Evolutionary conservation across 2,888 invertebrate species (phyloP).

Genomic region (Limenitis camilla): DNA sequence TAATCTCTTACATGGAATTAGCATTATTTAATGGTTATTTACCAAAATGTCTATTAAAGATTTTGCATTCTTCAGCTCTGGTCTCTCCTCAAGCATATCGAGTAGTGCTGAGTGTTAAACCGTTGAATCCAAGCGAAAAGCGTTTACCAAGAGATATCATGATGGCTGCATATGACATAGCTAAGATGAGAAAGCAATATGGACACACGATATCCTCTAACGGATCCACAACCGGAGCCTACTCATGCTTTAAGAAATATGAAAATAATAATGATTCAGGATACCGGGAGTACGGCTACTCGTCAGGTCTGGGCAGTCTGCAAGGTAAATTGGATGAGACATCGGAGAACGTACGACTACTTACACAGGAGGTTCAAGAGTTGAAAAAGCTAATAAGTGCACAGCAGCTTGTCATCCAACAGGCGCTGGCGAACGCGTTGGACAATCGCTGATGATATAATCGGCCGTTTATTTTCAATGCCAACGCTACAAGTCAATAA

Average conservation of each 20-base stretch:
- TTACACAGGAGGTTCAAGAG: conserved; percentile 81
- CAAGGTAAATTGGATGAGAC: conserved; percentile 80
- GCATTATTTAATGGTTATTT: conserved; percentile 86
- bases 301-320: conserved; percentile 72
- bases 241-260: conserved; percentile 78
- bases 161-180: conserved; percentile 86
- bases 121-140: conserved; percentile 87
- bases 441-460: conserved; percentile 67
- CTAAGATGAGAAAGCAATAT: conserved; percentile 82
- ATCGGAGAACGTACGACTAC: conserved; percentile 78
- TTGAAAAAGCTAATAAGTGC: conserved; percentile 75
- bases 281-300: conserved; percentile 72
- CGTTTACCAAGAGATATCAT: conserved; percentile 85
- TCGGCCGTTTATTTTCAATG: conserved; percentile 69
- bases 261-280: conserved; percentile 75
- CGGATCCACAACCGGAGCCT: conserved; percentile 76
- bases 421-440: conserved; percentile 61
- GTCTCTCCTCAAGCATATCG: conserved; percentile 77
- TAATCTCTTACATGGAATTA: conserved; percentile 89
- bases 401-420: conserved; percentile 69
- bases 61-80: conserved; percentile 81
- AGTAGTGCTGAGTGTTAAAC: conserved; percentile 85
- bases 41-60: conserved; percentile 78
- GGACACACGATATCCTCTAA: conserved; percentile 80
- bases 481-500: conserved; percentile 68